Base-by-base conservation (phyloP, 2,888 invertebrate genomes). In the Apotomis turbidana region DNA sequence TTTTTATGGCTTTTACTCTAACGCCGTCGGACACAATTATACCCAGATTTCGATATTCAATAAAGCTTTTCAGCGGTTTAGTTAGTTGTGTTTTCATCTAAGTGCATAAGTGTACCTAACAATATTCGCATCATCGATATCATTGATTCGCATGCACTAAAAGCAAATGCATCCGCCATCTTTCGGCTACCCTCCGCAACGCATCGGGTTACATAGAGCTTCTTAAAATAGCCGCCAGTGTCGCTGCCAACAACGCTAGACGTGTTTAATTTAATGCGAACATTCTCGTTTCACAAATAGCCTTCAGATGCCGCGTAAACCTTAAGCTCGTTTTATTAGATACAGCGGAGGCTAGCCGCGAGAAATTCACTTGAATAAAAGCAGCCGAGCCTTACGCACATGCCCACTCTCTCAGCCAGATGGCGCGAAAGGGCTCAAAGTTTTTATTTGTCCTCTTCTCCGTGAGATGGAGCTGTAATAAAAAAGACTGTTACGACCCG, bases 371-470 rank as follows among this genome's bases (percentile, higher is more conserved):
- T 91, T 83, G 83, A 79, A 76, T 78, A 78, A 78, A 81, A 83
- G 87, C 82, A 77, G 81, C 78, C 85, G 86, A 88, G 89, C 87
- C 90, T 90, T 81, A 76, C 83, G 82, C 87, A 89, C 82, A 81
- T 78, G 77, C 83, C 27, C 74, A 61, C 54, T 57, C 58, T 75
- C 74, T 71, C 74, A 69, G 68, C 68, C 77, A 89, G 89, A 90
- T 90, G 91, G 90, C 90, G 87, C 83, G 70, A 70, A 77, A 75
- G 69, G 77, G 74, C 73, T 70, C 79, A 46, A 78, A 78, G 68
- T 74, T 77, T 73, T 74, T 87, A 84, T 78, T 89, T 84, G 76
- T 73, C 15, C 59, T 71, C 27, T 49, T 67, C 74, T 74, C 81
- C 84, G 83, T 82, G 74, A 92, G 92, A 90, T 91, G 91, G 91